Evolutionary conservation across 2,797 vertebrate genomes (phyloP).

Genomic region (Pseudochirops corinnae): DNA sequence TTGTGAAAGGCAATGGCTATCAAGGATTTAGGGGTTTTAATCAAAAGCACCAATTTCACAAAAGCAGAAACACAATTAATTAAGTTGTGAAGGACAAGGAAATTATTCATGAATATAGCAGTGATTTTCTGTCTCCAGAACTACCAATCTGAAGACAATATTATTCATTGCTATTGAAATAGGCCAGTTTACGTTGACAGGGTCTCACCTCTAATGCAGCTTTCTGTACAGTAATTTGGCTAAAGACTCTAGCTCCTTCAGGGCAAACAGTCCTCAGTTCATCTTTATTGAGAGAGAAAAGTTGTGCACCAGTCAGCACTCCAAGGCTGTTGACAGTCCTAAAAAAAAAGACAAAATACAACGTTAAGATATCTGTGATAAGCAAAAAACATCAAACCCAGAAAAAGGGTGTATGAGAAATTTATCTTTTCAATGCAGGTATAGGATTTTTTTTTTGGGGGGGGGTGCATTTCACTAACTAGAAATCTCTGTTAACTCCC

Average conservation of each 20-base stretch:
- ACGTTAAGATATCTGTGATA: neutral
- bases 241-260: slow-evolving; percentile 94
- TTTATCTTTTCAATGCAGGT: neutral
- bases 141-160: neutral
- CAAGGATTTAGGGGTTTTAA: neutral
- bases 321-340: slow-evolving; percentile 96
- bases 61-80: slow-evolving; percentile 41
- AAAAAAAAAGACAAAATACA: slow-evolving; percentile 8
- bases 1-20: neutral
- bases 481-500: neutral
- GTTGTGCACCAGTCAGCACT: slow-evolving; percentile 95
- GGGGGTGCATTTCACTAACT: neutral
- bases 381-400: neutral
- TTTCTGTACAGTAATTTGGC: slow-evolving; percentile 96
- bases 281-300: slow-evolving; percentile 98
- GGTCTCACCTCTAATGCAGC: slow-evolving; percentile 92
- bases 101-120: neutral
- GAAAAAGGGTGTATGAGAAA: neutral
- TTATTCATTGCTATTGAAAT: neutral
- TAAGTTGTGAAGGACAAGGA: neutral
- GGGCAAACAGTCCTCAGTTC: slow-evolving; percentile 96
- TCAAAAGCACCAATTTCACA: neutral
- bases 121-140: neutral
- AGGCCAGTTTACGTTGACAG: neutral
- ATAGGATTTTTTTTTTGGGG: neutral